Conservation (phyloP, 2,888 invertebrate genomes). For the Caenorhabditis sp. region DNA sequence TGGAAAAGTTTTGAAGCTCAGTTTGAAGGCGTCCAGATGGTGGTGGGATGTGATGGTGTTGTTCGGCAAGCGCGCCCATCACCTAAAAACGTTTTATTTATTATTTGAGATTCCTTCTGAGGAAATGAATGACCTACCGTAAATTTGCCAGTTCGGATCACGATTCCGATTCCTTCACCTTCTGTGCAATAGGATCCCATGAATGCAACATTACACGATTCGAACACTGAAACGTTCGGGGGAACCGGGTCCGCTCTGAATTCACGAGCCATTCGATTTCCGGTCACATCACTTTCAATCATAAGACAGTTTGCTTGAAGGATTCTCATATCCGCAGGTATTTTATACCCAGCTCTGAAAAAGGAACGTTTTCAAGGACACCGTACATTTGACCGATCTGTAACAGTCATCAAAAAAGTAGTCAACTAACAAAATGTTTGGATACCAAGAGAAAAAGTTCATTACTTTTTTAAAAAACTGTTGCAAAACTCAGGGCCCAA, state of each 20-base stretch:
- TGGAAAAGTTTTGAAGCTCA: slow-evolving; percentile 72
- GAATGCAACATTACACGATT: slow-evolving; percentile 81
- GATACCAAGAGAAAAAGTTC: too few relatives aligned
- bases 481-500: too few relatives aligned
- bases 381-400: too few relatives aligned
- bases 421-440: too few relatives aligned
- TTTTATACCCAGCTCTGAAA: slow-evolving; percentile 77
- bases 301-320: slow-evolving; percentile 81
- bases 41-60: slow-evolving; percentile 72
- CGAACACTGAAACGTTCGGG: slow-evolving; percentile 77
- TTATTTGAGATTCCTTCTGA: not conserved
- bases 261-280: slow-evolving; percentile 49
- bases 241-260: slow-evolving; percentile 76
- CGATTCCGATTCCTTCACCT: slow-evolving; percentile 82
- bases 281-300: slow-evolving; percentile 81
- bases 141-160: slow-evolving; percentile 81
- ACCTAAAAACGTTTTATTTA: slow-evolving; percentile 1
- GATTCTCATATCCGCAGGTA: slow-evolving; percentile 83
- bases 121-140: slow-evolving; percentile 62
- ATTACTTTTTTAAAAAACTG: too few relatives aligned
- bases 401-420: too few relatives aligned
- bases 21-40: slow-evolving; percentile 70
- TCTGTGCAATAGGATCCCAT: slow-evolving; percentile 82
- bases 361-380: too few relatives aligned
- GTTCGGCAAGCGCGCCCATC: slow-evolving; percentile 71